Conservation (phyloP, 2,113 vertebrate species). For the Hippocampus comes region DNA sequence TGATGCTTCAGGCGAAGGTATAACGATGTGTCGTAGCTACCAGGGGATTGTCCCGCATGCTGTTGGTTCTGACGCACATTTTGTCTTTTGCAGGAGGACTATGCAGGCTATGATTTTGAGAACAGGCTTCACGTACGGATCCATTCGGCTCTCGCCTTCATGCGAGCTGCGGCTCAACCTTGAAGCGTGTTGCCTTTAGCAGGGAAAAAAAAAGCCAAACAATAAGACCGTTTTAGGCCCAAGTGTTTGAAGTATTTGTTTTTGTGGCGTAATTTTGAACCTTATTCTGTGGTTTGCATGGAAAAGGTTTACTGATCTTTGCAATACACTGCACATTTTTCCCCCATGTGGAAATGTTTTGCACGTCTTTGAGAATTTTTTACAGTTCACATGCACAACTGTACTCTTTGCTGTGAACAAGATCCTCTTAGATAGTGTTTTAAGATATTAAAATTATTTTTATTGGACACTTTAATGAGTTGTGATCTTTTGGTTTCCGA, state of each 20-base stretch:
- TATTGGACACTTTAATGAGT: not conserved
- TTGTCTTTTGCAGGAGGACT: slow-evolving; percentile 79
- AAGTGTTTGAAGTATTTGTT: slow-evolving; percentile 14
- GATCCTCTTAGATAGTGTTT: slow-evolving; percentile 45
- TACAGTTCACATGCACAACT: slow-evolving; percentile 18
- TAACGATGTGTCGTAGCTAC: not conserved
- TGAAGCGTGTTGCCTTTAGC: slow-evolving; percentile 52
- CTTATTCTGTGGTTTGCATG: slow-evolving; percentile 4
- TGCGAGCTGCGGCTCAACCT: slow-evolving; percentile 77
- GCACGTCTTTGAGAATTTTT: slow-evolving; percentile 17
- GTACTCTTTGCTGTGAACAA: slow-evolving; percentile 20
- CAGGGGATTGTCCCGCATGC: not conserved
- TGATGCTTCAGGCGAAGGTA: slow-evolving; percentile 95
- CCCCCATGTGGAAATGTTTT: slow-evolving; percentile 34
- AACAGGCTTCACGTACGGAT: slow-evolving; percentile 94
- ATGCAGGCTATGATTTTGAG: slow-evolving; percentile 90
- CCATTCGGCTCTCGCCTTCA: slow-evolving; percentile 87
- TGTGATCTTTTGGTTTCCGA: not conserved
- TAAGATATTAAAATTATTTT: slow-evolving; percentile 34
- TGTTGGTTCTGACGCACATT: not conserved
- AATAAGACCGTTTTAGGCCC: slow-evolving; percentile 17
- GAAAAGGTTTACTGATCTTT: slow-evolving; percentile 6
- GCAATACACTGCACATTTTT: slow-evolving; percentile 17
- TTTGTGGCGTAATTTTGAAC: slow-evolving; percentile 6
- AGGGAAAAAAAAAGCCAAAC: slow-evolving; percentile 12